Conservation (phyloP, 35 echinoderm and acorn worm genomes). For the Anneissia japonica region DNA sequence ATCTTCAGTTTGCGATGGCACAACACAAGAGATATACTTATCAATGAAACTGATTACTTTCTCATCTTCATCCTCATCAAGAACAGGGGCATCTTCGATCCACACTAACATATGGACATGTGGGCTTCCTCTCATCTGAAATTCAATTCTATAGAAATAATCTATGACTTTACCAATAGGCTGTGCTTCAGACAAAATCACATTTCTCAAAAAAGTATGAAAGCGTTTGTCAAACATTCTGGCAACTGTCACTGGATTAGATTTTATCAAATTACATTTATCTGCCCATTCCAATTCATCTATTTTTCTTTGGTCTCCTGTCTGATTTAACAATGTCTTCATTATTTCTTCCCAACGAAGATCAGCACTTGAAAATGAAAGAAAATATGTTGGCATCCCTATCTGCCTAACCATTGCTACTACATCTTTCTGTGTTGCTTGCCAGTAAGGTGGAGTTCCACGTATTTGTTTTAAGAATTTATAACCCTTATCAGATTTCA, state of each 20-base stretch:
- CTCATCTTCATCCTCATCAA: slow-evolving; percentile 14
- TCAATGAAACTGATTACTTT: slow-evolving; percentile 44
- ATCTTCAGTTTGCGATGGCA: slow-evolving; percentile 37
- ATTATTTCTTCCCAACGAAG: slow-evolving; percentile 60
- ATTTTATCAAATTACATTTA: slow-evolving; percentile 39
- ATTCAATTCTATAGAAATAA: slow-evolving; percentile 62
- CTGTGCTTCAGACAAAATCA: slow-evolving; percentile 38
- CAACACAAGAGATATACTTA: slow-evolving; percentile 42
- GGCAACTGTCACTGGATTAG: slow-evolving; percentile 55
- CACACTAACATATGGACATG: slow-evolving; percentile 46
- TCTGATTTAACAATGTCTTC: slow-evolving; percentile 17
- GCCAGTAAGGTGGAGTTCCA: slow-evolving; percentile 71
- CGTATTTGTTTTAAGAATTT: slow-evolving; percentile 60
- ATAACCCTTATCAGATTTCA: slow-evolving; percentile 58
- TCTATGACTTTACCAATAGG: slow-evolving; percentile 47
- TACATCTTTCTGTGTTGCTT: slow-evolving; percentile 53
- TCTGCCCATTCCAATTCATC: slow-evolving; percentile 44
- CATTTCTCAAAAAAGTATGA: slow-evolving; percentile 35
- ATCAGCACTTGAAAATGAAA: slow-evolving; percentile 55
- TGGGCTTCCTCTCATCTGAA: slow-evolving; percentile 43
- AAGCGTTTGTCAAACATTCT: slow-evolving; percentile 74
- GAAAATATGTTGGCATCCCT: slow-evolving; percentile 60
- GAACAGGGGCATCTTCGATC: slow-evolving; percentile 43
- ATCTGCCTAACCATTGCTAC: slow-evolving; percentile 55
- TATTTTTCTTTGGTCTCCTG: slow-evolving; percentile 17